Base-by-base conservation (phyloP, 2,888 invertebrate genomes). In the Drosophila picticornis region DNA sequence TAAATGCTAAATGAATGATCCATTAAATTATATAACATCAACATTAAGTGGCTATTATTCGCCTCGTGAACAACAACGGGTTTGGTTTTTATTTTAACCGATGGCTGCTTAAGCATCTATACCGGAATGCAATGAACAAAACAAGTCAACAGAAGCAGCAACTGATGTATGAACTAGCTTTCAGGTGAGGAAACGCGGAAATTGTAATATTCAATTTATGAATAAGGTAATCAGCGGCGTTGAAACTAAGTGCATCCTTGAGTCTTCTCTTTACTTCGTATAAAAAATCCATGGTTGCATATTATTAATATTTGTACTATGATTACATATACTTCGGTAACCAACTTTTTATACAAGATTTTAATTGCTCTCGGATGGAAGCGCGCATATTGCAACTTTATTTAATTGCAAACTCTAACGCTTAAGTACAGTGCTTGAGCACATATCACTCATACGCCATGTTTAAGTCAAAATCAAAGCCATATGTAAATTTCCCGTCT, bases 11-110 rank as follows among this genome's bases (percentile, higher is more conserved):
- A 62, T 71, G 59, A 70, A 66, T 77, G 76, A 51, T 31, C 62
- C 80, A 78, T 81, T 80, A 83, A 83, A 69, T 74, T 73, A 72
- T 65, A 71, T 65, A 67, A 77, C 73, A 46, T 25, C 16, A 25
- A 46, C 73, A 56, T 72, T 68, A 84, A 82, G 75, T 72, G 77
- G 72, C 79, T 65, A 77, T 81, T 77, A 75, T 77, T 68, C 76
- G 74, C 68, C 70, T 78, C 51, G 73, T 64, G 56, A 70, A 50
- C 48, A 51, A 50, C 75, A 78, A 78, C n/a, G 1, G 73, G 77
- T 80, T 68, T 55, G 66, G 66, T 71, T 66, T 68, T 38, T 13
- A 29, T 38, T 51, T 61, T 51, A 57, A 43, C 43, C 57, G 48
- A 61, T 57, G 80, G 59, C 71, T 25, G 36, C 10, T 59, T 19